Base-by-base conservation (phyloP, 2,888 invertebrate genomes). In the Sceliomorpha sp. region DNA sequence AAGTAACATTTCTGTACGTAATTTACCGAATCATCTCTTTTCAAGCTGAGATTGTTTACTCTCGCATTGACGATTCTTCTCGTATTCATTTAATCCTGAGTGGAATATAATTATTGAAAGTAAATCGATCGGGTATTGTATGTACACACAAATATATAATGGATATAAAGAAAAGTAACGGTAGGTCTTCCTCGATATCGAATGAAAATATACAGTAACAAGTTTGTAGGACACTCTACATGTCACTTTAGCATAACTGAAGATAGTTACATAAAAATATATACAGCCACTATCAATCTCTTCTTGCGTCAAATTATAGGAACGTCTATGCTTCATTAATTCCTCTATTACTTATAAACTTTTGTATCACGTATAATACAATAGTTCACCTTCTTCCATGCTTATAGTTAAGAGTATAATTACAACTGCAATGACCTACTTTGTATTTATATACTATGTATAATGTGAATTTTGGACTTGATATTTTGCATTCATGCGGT, bases 361-460 rank as follows among this genome's bases (percentile, higher is more conserved):
- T 39, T 40, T 26, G 31, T 31, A 45, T 29, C 42, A 34, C 42
- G 36, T 60, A 60, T 51, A 40, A 51, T 60, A 50, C 37, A 60
- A 36, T 13, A 50, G 24, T 60, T 47, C 45, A 40, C 45, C 34
- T 36, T 47, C 29, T 51, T 13, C n/a, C 24, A 50, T 44, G 17
- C 13, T 45, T 67, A n/a, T n/a, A 10, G 3, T 37, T 48, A 31
- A 24, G 45, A 48, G 14, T 45, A 40, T 59, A 48, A 37, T 67
- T 60, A 44, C 45, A 45, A 55, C 32, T 55, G 60, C 34, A 55
- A 55, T 44, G 36, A 13, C 29, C 1, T 36, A n/a, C 47, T 29
- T 36, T 31, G 24, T 40, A 29, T 44, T 37, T 37, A 9, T 44
- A 20, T 47, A 40, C 17, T 17, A 34, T 26, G 34, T 15, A 31